Evolutionary conservation across 2,888 invertebrate species (phyloP).

Genomic region (Dolichomitus sp.): DNA sequence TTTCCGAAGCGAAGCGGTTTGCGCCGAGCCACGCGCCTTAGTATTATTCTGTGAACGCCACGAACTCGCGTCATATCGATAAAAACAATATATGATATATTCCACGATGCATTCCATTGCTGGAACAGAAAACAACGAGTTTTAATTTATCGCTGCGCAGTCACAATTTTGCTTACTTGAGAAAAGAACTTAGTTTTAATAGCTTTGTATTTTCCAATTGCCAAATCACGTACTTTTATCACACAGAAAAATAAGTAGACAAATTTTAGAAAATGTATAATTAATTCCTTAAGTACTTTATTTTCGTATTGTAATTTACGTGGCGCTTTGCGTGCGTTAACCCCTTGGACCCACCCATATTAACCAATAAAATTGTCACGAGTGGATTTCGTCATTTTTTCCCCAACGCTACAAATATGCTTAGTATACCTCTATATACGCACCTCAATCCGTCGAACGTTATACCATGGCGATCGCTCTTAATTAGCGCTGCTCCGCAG

Average conservation of each 20-base stretch:
- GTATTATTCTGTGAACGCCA: neutral
- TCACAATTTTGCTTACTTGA: neutral
- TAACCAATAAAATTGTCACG: neutral
- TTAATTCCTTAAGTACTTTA: too few relatives aligned
- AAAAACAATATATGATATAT: conserved; percentile 6
- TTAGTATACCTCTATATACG: neutral
- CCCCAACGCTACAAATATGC: neutral
- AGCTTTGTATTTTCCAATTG: too few relatives aligned
- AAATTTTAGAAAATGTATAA: too few relatives aligned
- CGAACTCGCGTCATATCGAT: neutral
- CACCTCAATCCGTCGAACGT: conserved; percentile 34
- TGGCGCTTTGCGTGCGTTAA: too few relatives aligned
- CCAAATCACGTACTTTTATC: too few relatives aligned
- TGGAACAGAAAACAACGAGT: neutral
- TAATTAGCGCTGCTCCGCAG: conserved; percentile 62
- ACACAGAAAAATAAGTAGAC: too few relatives aligned
- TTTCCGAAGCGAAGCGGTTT: conserved; percentile 7
- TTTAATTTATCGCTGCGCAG: neutral
- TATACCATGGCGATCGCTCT: conserved; percentile 50
- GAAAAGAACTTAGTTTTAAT: too few relatives aligned
- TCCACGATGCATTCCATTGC: neutral
- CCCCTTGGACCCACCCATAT: neutral
- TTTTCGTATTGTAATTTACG: too few relatives aligned
- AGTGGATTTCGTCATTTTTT: neutral
- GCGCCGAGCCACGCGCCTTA: neutral